phyloP scores from a whole-genome alignment of 1,140 invertebrate genomes.

The Drosophila ercepeae region DNA sequence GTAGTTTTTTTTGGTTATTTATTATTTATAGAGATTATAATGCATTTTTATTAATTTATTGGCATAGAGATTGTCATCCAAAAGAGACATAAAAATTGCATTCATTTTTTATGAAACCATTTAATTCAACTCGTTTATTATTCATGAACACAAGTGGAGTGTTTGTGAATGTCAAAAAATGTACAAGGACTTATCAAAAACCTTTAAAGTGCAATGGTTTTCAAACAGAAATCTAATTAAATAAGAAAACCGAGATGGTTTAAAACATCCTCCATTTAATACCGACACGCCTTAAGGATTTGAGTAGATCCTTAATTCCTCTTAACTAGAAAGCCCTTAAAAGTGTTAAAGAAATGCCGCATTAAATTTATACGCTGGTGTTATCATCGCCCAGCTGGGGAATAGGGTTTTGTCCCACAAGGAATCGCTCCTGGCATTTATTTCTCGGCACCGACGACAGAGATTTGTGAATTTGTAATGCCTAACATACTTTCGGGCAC shows the following conservation, averaged over 20 bases:
- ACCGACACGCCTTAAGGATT: neutral
- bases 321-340: neutral
- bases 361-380: constrained; percentile 9
- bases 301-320: neutral
- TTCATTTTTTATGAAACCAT: constrained; percentile 24
- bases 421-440: constrained; percentile 22
- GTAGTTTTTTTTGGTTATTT: neutral
- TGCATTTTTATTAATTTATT: neutral
- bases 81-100: neutral
- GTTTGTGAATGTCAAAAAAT: too few species aligned
- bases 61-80: neutral
- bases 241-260: too few species aligned
- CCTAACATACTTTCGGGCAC: constrained; percentile 34
- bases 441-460: constrained; percentile 16
- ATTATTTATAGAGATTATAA: neutral
- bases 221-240: too few species aligned
- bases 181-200: too few species aligned
- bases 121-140: constrained; percentile 14
- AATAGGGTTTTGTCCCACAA: constrained; percentile 17
- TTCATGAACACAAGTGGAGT: neutral
- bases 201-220: too few species aligned
- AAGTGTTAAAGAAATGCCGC: constrained; percentile 18
- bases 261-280: neutral
- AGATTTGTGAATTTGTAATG: constrained; percentile 47
- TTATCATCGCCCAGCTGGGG: constrained; percentile 20